Base-by-base conservation (phyloP, 2,888 invertebrate genomes). In the Agelastica alni region DNA sequence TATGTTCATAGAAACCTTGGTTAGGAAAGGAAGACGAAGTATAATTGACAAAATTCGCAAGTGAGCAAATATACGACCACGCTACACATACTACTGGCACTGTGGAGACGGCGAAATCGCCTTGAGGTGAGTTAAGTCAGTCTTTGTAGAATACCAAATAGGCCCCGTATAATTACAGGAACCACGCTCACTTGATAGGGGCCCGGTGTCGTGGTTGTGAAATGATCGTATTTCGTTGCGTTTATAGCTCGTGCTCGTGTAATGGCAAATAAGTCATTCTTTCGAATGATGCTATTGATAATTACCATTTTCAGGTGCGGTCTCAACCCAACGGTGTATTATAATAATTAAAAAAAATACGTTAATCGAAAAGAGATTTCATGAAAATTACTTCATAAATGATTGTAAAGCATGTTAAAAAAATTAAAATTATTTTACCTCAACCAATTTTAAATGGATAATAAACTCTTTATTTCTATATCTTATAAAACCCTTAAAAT, bases 131-230 rank as follows among this genome's bases (percentile, higher is more conserved):
- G 48, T 49, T 42, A 43, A 45, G 47, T 46, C 37, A 47, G 20
- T 46, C 46, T 53, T 45, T 37, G 55, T 52, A 45, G 52, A 52
- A 55, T 55, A 45, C 37, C 51, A 52, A 58, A 45, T 45, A 45
- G 45, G 45, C 47, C 39, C 20, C 30, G 41, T 49, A 16, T 59
- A 59, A 59, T 59, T 59, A 53, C 59, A 56, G 59, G 59, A 59
- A 56, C 53, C 54, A 59, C 59, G 59, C 55, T 41, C 31, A 47
- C 53, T 37, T 51, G 44, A 47, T 36, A 43, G 46, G 48, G 59
- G 56, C 44, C 51, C 43, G 36, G 22, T 43, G 31, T 17, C 18
- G 51, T 26, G 17, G n/a, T n/a, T 30, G 41, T 47, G 47, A 47
- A 47, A 46, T 37, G 36, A 20, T 43, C 16, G 16, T 17, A 30